Base-by-base conservation (phyloP, 2,888 invertebrate species). In the Chrysina gloriosa region DNA sequence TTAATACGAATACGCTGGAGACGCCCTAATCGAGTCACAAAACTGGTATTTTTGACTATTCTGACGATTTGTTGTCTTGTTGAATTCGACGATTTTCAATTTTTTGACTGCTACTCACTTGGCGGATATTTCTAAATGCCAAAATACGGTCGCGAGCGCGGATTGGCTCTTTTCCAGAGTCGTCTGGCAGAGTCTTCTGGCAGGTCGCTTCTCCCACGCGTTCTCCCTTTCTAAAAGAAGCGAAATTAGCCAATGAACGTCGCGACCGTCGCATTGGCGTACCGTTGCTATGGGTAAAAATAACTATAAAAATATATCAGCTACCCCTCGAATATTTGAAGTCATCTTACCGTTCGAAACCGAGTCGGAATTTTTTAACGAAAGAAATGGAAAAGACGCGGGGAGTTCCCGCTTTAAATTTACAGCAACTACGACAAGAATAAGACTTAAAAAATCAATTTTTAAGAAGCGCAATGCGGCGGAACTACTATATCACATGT, bases 181-280 rank as follows among this genome's bases (percentile, higher is more conserved):
- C 77, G 74, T 84, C 83, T 83, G 83, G 81, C 84, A 83, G 84
- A 80, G 82, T 80, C 79, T 77, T 84, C 84, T 84, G 82, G 78
- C 83, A 79, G 34, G 58, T 7, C 23, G n/a, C 21, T 19, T 25
- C 19, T 39, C 21, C 56, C 36, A 25, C 19, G 19, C 23, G 16
- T 16, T 14, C 42, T 6, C 31, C 11, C 27, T 48, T 31, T 14
- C n/a, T n/a, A 52, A 52, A 7, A 21, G 16, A 9, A 52, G 52
- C 29, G 52, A 52, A 52, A 31, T 61, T 42, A 42, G 63, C 68
- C 56, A 65, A 66, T 69, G 63, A 47, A 34, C 16, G 52, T 14
- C 11, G 42, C 7, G 23, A 48, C 45, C 48, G 31, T 29, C 58
- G 45, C 70, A 66, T 56, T 63, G 63, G 61, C 70, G 70, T 58